phyloP scores from a whole-genome alignment of 2,888 invertebrate species.

The Trichacis sp. region DNA sequence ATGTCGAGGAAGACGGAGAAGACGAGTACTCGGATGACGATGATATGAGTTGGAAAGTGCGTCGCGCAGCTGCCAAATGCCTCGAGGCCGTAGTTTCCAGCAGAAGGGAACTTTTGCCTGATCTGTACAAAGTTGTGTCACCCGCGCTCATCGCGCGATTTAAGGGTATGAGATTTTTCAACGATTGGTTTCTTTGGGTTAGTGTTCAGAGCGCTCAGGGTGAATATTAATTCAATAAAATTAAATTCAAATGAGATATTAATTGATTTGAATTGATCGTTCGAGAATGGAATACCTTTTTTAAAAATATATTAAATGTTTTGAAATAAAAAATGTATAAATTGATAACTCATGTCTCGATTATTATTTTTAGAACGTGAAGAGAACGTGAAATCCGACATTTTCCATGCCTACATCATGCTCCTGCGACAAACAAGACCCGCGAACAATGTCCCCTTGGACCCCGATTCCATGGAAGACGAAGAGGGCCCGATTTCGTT shows the following conservation, averaged over 20 bases:
- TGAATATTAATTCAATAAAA: too few relatives aligned
- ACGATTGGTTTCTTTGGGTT: too few relatives aligned
- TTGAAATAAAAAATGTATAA: too few relatives aligned
- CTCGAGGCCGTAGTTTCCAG: constrained; percentile 95
- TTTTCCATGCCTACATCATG: constrained; percentile 96
- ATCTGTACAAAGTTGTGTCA: constrained; percentile 89
- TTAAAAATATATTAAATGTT: too few relatives aligned
- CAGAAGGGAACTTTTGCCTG: constrained; percentile 88
- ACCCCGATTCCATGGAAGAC: constrained; percentile 80
- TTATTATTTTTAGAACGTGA: constrained; percentile 90
- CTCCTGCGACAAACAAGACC: constrained; percentile 90
- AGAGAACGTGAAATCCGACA: constrained; percentile 98
- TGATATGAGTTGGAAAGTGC: constrained; percentile 99
- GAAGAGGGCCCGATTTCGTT: constrained; percentile 77
- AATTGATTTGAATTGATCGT: too few relatives aligned
- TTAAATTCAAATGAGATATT: too few relatives aligned
- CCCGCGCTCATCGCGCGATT: constrained; percentile 93
- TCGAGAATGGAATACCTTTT: too few relatives aligned
- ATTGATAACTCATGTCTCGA: too few relatives aligned
- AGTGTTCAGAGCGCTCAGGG: too few relatives aligned
- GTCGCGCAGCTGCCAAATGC: constrained; percentile 97
- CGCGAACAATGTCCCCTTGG: constrained; percentile 74
- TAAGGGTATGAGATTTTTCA: constrained; percentile 87
- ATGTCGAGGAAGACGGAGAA: constrained; percentile 80
- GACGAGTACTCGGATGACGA: constrained; percentile 99